These are phyloP conservation scores for Urocyon cinereoargenteus DNA, from an alignment of 2,797 vertebrate genomes.

Conservation along the genomic window DNA sequence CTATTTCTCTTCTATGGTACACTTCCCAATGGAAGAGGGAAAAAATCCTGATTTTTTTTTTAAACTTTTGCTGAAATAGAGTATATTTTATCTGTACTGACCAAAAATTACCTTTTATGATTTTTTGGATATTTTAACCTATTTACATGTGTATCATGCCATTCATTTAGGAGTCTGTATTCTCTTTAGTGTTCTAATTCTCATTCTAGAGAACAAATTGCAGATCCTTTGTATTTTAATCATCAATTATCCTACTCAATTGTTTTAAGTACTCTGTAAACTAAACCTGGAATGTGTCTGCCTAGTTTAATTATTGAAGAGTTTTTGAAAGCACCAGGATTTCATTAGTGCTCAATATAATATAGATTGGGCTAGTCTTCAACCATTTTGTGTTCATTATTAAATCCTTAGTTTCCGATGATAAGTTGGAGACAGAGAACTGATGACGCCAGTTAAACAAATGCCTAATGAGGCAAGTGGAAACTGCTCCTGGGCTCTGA, in stretches of 20 bases:
- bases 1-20: not conserved
- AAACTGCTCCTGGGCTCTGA: not conserved
- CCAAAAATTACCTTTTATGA: not conserved
- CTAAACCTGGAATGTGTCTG: not conserved
- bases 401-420: not conserved
- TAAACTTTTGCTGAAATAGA: not conserved
- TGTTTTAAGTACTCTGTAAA: slow-evolving; percentile 5
- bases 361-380: not conserved
- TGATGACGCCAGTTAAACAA: not conserved
- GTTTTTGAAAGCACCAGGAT: not conserved
- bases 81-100: not conserved
- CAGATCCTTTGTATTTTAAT: not conserved
- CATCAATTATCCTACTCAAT: not conserved
- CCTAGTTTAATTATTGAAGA: slow-evolving; percentile 1
- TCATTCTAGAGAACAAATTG: not conserved
- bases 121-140: not conserved
- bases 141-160: not conserved
- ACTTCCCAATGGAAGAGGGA: not conserved
- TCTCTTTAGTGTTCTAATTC: not conserved
- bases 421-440: not conserved
- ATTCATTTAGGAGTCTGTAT: not conserved
- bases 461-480: not conserved
- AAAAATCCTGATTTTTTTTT: not conserved
- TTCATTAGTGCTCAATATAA: not conserved
- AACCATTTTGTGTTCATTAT: not conserved